These are phyloP conservation scores for Osmerus eperlanus DNA, from an alignment of 2,113 vertebrate genomes.

Conservation along the genomic window DNA sequence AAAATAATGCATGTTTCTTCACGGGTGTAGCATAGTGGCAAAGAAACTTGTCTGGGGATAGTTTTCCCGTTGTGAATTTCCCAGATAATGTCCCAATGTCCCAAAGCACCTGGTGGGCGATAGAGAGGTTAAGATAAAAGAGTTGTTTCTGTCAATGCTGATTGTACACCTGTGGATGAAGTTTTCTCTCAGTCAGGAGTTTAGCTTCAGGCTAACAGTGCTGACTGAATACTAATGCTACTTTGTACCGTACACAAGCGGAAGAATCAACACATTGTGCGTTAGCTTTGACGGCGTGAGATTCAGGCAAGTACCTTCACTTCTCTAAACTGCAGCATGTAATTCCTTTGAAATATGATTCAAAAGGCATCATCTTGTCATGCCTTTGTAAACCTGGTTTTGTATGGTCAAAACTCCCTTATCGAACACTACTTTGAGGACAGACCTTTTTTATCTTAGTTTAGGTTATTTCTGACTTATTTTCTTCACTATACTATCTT, in stretches of 20 bases:
- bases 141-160: slow-evolving; percentile 52
- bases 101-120: slow-evolving; percentile 45
- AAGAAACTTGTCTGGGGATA: too few relatives aligned
- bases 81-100: slow-evolving; percentile 28
- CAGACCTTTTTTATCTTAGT: slow-evolving; percentile 38
- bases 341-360: background rate
- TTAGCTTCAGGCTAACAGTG: slow-evolving; percentile 20
- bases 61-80: too few relatives aligned
- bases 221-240: slow-evolving; percentile 25
- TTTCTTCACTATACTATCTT: slow-evolving; percentile 46
- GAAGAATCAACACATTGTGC: background rate
- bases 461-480: slow-evolving; percentile 25
- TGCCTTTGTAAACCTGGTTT: background rate
- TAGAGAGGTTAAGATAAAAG: slow-evolving; percentile 61
- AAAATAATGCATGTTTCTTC: too few relatives aligned
- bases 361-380: background rate
- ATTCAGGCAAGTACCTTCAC: too few relatives aligned
- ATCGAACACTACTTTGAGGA: slow-evolving; percentile 38
- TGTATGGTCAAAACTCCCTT: background rate
- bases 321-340: too few relatives aligned
- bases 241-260: background rate
- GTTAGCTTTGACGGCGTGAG: background rate
- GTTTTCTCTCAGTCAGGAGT: slow-evolving; percentile 14
- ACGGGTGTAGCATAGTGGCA: too few relatives aligned
- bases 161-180: slow-evolving; percentile 45